Evolutionary conservation across 1,140 invertebrate species (phyloP).

Genomic region (Pentalonia nigronervosa): DNA sequence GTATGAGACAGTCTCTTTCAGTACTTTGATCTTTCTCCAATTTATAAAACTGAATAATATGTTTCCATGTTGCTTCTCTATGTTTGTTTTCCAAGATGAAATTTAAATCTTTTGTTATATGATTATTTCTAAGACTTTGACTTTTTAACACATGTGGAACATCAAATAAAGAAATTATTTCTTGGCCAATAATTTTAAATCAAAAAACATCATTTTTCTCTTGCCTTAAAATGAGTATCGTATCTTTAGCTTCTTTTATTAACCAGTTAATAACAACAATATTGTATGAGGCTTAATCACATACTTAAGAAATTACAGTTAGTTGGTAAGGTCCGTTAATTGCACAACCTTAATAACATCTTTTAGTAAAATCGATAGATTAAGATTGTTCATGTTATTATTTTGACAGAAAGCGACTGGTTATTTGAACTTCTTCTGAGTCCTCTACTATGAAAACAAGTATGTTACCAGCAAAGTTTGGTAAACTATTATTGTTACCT

Average conservation of each 20-base stretch:
- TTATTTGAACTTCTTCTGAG: background rate
- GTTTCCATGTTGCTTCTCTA: background rate
- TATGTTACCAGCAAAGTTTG: background rate
- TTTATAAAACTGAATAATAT: conserved; percentile 1
- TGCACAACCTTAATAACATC: conserved; percentile 15
- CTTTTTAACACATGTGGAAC: background rate
- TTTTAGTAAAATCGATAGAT: background rate
- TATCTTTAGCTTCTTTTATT: background rate
- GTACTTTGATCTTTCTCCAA: conserved; percentile 1
- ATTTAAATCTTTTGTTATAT: background rate
- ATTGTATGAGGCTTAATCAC: background rate
- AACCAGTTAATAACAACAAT: background rate
- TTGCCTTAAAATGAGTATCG: background rate
- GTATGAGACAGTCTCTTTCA: background rate
- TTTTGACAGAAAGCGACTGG: background rate
- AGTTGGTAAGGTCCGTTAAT: background rate
- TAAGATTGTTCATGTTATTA: background rate
- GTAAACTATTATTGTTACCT: background rate
- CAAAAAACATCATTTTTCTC: background rate
- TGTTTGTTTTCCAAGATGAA: background rate
- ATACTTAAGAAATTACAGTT: background rate
- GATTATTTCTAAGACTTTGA: conserved; percentile 17
- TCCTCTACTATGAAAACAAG: conserved; percentile 17
- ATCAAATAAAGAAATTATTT: conserved; percentile 27
- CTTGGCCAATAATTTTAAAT: background rate